phyloP scores from a whole-genome alignment of 37 sponge, comb jelly and placozoan genomes.

The Cladorhizidae sp. region DNA sequence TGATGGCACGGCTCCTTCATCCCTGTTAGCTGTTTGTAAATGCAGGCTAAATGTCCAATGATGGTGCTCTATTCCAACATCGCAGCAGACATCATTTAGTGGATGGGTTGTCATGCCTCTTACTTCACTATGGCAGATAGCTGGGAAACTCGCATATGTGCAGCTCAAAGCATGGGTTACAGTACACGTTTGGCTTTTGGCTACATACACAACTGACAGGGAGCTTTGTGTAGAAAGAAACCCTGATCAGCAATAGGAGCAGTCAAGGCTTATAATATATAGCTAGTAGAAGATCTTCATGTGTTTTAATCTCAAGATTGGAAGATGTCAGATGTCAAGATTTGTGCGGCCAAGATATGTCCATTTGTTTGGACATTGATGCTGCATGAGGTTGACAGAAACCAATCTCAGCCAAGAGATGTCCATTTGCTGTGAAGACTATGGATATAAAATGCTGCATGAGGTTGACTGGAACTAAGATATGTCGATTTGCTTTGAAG shows the following conservation, averaged over 20 bases:
- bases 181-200: background rate
- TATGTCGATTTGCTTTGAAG: too few relatives aligned
- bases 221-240: background rate
- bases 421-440: too few relatives aligned
- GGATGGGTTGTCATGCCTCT: constrained; percentile 32
- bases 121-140: constrained; percentile 39
- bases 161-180: background rate
- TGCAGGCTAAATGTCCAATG: constrained; percentile 4
- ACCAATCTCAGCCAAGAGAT: too few relatives aligned
- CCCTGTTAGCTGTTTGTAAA: constrained; percentile 10
- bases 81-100: constrained; percentile 40
- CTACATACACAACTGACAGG: background rate
- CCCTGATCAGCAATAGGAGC: background rate
- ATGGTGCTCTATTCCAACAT: constrained; percentile 28
- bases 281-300: background rate
- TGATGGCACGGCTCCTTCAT: constrained; percentile 19
- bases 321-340: background rate
- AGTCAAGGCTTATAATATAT: background rate
- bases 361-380: background rate
- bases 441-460: background rate
- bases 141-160: constrained; percentile 12
- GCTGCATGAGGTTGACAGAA: too few relatives aligned
- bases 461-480: too few relatives aligned
- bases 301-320: background rate
- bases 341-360: background rate